Percentiles rank a stretch among this genome's conserved stretches.
phyloP scores from a whole-genome alignment of 2,113 vertebrate species.

The Cephalophus harveyi region DNA sequence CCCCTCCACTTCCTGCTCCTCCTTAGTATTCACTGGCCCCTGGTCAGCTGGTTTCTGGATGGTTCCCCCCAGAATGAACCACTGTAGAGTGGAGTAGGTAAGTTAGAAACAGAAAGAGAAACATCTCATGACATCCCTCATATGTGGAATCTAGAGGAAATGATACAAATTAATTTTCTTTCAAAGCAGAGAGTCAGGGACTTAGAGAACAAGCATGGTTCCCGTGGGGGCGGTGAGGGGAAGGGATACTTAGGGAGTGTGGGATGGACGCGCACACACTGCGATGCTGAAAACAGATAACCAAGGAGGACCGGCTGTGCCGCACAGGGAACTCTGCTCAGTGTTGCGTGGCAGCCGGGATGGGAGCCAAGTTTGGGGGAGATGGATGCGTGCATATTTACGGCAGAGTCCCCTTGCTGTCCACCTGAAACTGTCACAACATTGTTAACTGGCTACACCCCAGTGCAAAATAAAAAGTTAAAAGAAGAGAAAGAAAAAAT shows the following conservation, averaged over 20 bases:
- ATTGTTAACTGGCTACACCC: background rate
- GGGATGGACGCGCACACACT: background rate
- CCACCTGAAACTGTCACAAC: background rate
- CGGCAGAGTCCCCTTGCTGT: fast-evolving
- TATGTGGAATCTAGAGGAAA: background rate
- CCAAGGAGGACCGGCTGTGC: background rate
- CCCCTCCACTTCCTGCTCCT: fast-evolving
- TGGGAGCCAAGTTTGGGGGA: background rate
- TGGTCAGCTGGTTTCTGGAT: background rate
- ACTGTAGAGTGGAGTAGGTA: background rate
- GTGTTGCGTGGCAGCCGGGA: background rate
- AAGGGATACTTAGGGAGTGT: background rate
- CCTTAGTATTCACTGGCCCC: background rate
- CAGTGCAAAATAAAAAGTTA: background rate
- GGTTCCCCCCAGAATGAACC: background rate
- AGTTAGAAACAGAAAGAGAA: background rate
- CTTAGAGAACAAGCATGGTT: background rate
- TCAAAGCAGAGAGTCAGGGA: background rate
- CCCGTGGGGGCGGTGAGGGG: fast-evolving
- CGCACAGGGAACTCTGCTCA: background rate
- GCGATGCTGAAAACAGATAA: background rate
- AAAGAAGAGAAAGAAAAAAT: background rate
- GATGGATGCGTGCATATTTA: background rate
- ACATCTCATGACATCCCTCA: background rate
- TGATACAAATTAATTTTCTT: background rate